Evolutionary conservation across 1,140 invertebrate genomes (phyloP).

Genomic region (Ericerus pela): DNA sequence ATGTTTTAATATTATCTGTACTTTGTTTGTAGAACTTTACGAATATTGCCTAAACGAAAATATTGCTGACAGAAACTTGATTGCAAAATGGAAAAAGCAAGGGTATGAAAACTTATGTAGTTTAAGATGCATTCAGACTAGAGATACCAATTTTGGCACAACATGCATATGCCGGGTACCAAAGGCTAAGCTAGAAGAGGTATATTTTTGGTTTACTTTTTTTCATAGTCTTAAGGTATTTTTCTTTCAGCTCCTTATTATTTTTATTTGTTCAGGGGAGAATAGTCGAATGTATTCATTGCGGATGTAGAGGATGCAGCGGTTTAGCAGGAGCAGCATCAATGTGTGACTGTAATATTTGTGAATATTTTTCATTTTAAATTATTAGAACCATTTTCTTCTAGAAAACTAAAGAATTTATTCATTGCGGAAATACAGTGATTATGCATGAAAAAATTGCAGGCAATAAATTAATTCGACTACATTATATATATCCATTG

Average conservation of each 20-base stretch:
- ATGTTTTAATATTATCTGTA: neutral
- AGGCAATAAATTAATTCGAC: too few relatives aligned
- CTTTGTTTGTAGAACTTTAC: constrained; percentile 64
- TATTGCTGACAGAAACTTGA: constrained; percentile 92
- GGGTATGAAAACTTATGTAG: constrained; percentile 99
- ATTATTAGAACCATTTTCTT: neutral
- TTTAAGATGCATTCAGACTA: constrained; percentile 92
- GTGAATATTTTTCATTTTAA: neutral
- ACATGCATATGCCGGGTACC: constrained; percentile 99
- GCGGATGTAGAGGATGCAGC: constrained; percentile 91
- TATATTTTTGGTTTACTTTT: constrained; percentile 27
- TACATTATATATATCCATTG: too few relatives aligned
- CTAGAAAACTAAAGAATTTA: neutral
- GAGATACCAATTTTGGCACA: constrained; percentile 98
- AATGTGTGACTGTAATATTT: constrained; percentile 2
- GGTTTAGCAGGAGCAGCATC: constrained; percentile 37
- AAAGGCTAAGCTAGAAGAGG: constrained; percentile 93
- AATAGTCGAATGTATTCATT: constrained; percentile 94
- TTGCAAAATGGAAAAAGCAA: constrained; percentile 99
- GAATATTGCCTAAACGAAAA: constrained; percentile 95
- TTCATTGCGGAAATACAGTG: neutral
- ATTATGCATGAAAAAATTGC: neutral
- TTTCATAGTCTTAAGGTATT: neutral
- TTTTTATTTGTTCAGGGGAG: constrained; percentile 47
- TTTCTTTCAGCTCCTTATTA: neutral